Conservation (phyloP, 2,888 invertebrate genomes). For the Sphecodes monilicornis region DNA sequence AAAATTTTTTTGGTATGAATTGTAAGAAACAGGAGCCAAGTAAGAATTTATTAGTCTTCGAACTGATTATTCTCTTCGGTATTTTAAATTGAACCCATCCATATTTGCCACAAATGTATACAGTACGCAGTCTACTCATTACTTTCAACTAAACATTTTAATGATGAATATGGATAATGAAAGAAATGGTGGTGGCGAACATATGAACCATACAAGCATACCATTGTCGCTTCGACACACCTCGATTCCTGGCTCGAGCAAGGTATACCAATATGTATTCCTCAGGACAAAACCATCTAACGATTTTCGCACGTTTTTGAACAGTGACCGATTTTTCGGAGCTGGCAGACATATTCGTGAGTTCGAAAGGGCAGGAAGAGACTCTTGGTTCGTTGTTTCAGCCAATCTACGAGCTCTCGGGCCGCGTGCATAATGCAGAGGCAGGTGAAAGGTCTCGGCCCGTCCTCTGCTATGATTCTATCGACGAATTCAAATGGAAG, state of each 20-base stretch:
- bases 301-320: background rate
- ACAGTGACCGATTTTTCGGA: conserved; percentile 5
- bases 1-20: too few species aligned
- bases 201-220: background rate
- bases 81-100: too few species aligned
- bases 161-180: background rate
- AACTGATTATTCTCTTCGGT: too few species aligned
- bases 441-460: conserved; percentile 65
- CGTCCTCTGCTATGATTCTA: conserved; percentile 63
- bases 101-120: too few species aligned
- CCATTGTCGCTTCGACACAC: background rate
- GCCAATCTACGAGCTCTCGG: conserved; percentile 20
- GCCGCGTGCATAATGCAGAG: conserved; percentile 47
- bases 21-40: too few species aligned
- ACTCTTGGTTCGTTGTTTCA: background rate
- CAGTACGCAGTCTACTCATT: too few species aligned
- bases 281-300: too few species aligned
- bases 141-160: background rate
- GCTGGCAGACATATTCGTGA: background rate
- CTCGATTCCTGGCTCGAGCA: too few species aligned
- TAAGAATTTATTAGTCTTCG: too few species aligned
- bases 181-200: background rate
- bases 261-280: background rate
- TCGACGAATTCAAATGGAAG: conserved; percentile 58
- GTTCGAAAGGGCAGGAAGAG: background rate